These are phyloP conservation scores for Netelia melanura DNA, from an alignment of 2,888 invertebrate genomes.

Conservation along the genomic window DNA sequence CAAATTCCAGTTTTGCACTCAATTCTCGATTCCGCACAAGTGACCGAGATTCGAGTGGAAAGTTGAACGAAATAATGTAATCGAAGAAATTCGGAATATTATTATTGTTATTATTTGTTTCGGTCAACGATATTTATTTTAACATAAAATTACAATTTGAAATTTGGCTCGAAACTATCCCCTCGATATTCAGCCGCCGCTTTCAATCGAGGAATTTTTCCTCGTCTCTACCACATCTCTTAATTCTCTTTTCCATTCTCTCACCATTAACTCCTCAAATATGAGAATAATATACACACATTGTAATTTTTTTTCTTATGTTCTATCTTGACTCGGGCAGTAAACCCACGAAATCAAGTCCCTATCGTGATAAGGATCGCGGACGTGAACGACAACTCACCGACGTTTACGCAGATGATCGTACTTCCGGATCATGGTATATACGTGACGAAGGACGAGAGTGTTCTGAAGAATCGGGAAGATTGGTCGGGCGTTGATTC, in stretches of 20 bases:
- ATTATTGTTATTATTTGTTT: no score
- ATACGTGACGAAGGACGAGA: slow-evolving; percentile 87
- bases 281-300: background rate
- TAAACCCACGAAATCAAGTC: slow-evolving; percentile 91
- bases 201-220: background rate
- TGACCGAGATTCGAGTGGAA: no score
- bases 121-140: no score
- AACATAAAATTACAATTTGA: no score
- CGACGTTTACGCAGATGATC: slow-evolving; percentile 89
- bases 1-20: slow-evolving; percentile 15
- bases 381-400: slow-evolving; percentile 94
- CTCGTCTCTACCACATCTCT: background rate
- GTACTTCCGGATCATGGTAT: slow-evolving; percentile 90
- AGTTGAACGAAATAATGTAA: no score
- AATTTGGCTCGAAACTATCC: no score
- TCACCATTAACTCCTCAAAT: background rate
- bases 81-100: no score
- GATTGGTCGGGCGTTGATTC: slow-evolving; percentile 3
- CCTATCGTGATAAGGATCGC: slow-evolving; percentile 89
- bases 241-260: background rate
- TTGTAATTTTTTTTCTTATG: slow-evolving; percentile 7
- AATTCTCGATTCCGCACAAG: background rate
- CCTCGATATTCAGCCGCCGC: no score
- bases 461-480: slow-evolving; percentile 79
- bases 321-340: slow-evolving; percentile 78